Evolutionary conservation across 2,113 vertebrate genomes (phyloP), one percentile per base, ranked within the genome.

Genomic region (Xenopus laevis): DNA sequence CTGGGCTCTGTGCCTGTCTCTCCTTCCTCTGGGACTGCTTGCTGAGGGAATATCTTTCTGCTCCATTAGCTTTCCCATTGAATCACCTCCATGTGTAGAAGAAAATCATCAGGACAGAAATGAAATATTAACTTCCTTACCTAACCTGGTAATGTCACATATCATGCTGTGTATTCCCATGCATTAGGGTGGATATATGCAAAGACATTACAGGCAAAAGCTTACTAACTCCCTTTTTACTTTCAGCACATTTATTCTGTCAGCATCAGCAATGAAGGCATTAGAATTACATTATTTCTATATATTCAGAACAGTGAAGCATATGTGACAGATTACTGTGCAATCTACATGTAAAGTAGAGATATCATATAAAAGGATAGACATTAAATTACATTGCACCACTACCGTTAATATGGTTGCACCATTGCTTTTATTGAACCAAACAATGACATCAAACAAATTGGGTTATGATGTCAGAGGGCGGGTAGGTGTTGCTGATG

Each of bases 71-170:
- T 79, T 52, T 60, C 78, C 79, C 20, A 40, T 75, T 78, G 81
- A 81, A 83, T 83, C 82, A 44, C 81, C 81, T 80, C 79, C 65
- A 79, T 78, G 60, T 82, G 81, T 84, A 74, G 71, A 71, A 82
- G 79, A 81, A 81, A 82, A 69, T 61, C 23, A 57, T 74, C 53
- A 30, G 80, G 71, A 82, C 79, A 78, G 78, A 84, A 85, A 86
- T 74, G 82, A 89, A 89, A 81, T 82, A 72, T 81, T 83, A 80
- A 57, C 78, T 79, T 84, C 79, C 66, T 74, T 77, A 71, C 71
- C 66, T 53, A 72, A 70, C 78, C 82, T 53, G 27, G 79, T 79
- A 80, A 83, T 59, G 79, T 81, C 75, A 33, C 33, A 52, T 40
- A 21, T 77, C 78, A 18, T 44, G 80, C 59, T 85, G 79, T 60